Base-by-base conservation (phyloP, 2,113 vertebrate genomes). In the Atrichornis clamosus region DNA sequence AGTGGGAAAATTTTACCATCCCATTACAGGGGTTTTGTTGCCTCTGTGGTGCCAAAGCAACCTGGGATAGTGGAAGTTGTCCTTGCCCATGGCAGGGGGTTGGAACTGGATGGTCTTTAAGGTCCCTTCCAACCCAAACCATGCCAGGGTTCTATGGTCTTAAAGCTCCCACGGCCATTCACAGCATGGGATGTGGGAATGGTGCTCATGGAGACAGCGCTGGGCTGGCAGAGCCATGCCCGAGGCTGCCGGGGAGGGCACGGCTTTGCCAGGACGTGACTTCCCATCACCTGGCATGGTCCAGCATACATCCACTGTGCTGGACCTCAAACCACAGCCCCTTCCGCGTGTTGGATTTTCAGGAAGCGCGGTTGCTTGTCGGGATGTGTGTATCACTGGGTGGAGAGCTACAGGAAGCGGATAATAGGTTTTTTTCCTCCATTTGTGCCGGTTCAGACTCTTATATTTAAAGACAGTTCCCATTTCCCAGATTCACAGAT, bases 401-500 rank as follows among this genome's bases (percentile, higher is more conserved):
- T 95, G 96, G 95, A 41, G 95, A 93, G 89, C 84, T n/a, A 67
- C 89, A 94, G 95, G 95, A 96, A 97, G 62, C 60, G 77, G 89
- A 81, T 42, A 84, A 47, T 69, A 17, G 7, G 52, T 15, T 67
- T 65, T 82, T 65, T 52, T 13, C 47, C 80, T 46, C 60, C 73
- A 32, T 92, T 90, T 72, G 60, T 68, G 77, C 87, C 49, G 7
- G 56, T 63, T 87, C 86, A 14, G 89, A 21, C 73, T 46, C 55
- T 77, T 42, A 81, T 39, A 28, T 65, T 88, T 55, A 50, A 62
- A 87, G 55, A 14, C 64, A 53, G 91, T 75, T 78, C 84, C 91
- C 7, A 35, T 72, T 72, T 79, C 94, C 67, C 19, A 46, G 15
- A n/a, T 14, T n/a, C 35, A 4, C 42, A 28, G 72, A 64, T 13